A percentile compares a stretch with the other conserved stretches of the same genome.
phyloP scores from a whole-genome alignment of 2,113 vertebrate genomes.

The Paracanthobrama guichenoti region DNA sequence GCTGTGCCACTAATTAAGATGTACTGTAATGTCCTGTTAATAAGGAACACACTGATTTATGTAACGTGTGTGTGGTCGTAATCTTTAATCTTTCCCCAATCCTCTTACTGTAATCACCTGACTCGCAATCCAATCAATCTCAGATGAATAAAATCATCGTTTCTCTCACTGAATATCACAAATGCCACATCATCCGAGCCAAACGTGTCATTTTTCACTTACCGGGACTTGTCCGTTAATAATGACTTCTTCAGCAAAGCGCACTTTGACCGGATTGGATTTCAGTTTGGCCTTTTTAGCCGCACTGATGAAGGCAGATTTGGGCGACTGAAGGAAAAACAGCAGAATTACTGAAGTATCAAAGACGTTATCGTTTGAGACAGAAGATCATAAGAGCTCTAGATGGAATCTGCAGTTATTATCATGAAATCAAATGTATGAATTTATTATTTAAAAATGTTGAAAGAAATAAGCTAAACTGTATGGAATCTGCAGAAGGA shows the following conservation, averaged over 20 bases:
- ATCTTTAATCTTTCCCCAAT: background rate
- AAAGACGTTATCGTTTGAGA: background rate
- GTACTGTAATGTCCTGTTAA: background rate
- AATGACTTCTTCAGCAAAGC: conserved; percentile 98
- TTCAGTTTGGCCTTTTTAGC: conserved; percentile 99
- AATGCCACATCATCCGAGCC: background rate
- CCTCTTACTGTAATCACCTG: conserved; percentile 8
- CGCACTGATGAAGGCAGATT: conserved; percentile 98
- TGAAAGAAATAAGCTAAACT: no score
- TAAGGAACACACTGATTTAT: background rate
- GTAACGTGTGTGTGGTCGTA: background rate
- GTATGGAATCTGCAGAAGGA: background rate
- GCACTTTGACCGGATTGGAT: conserved; percentile 98
- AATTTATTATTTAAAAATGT: no score
- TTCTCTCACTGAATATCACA: background rate
- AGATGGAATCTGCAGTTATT: background rate
- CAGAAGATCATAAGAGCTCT: no score
- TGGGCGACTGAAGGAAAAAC: conserved; percentile 85
- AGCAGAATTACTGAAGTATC: conserved; percentile 20
- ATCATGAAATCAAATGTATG: no score
- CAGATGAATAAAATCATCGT: background rate
- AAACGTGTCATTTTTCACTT: conserved; percentile 70
- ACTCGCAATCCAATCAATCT: conserved; percentile 6
- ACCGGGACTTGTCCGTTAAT: conserved; percentile 97
- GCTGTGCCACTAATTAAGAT: background rate